Conservation (phyloP, 2,113 vertebrate genomes). For the Callionymus lyra region DNA sequence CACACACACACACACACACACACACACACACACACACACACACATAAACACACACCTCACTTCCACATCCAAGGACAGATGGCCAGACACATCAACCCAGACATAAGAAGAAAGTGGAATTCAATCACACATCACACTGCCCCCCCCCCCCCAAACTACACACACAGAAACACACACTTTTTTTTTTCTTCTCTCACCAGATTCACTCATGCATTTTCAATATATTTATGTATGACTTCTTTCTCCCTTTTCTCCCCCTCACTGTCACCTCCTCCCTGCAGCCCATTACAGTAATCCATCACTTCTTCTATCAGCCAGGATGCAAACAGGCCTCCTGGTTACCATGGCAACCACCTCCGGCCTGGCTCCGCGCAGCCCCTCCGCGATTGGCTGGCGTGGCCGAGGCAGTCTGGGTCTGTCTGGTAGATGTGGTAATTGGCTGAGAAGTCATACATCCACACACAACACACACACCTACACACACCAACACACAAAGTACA, state of each 20-base stretch:
- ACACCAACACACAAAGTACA: slow-evolving; percentile 28
- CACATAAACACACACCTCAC: slow-evolving; percentile 22
- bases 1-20: background rate
- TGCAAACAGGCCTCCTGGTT: slow-evolving; percentile 73
- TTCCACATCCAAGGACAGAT: slow-evolving; percentile 47
- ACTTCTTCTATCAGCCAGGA: slow-evolving; percentile 71
- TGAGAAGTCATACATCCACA: slow-evolving; percentile 65
- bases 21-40: too few relatives aligned
- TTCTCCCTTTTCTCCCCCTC: background rate
- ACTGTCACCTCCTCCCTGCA: slow-evolving; percentile 22
- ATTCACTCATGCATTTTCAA: slow-evolving; percentile 65
- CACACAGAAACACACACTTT: slow-evolving; percentile 11
- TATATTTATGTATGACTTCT: slow-evolving; percentile 66
- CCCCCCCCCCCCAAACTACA: slow-evolving; percentile 9
- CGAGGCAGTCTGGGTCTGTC: slow-evolving; percentile 66
- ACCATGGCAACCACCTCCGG: slow-evolving; percentile 78
- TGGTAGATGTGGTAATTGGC: slow-evolving; percentile 77
- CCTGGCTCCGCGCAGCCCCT: slow-evolving; percentile 62
- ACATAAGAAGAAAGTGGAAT: slow-evolving; percentile 38
- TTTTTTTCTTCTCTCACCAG: slow-evolving; percentile 49
- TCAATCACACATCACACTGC: slow-evolving; percentile 31
- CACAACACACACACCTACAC: slow-evolving; percentile 11
- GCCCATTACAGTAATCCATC: slow-evolving; percentile 75
- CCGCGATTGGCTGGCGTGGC: slow-evolving; percentile 68
- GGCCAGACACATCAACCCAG: slow-evolving; percentile 39